Evolutionary conservation across 53 echinoderm and acorn worm genomes (phyloP).

Genomic region (Holothuria scabra): DNA sequence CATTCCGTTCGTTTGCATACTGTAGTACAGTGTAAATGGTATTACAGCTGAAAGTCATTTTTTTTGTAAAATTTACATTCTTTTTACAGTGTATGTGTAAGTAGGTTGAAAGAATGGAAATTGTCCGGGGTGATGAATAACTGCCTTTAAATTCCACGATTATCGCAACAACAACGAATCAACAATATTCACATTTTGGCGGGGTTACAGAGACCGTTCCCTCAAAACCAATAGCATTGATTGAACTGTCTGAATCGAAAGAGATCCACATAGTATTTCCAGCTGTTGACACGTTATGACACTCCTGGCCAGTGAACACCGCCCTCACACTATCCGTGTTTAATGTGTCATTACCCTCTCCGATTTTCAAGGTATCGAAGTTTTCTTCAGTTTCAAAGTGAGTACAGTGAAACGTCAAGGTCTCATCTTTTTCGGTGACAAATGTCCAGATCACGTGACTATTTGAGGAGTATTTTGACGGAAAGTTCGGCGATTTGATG

Average conservation of each 20-base stretch:
- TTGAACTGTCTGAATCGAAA: constrained; percentile 19
- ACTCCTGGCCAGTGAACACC: neutral
- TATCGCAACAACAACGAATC: too few relatives aligned
- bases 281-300: neutral
- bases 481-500: constrained; percentile 20
- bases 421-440: neutral
- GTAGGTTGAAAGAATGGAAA: too few relatives aligned
- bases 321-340: neutral
- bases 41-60: too few relatives aligned
- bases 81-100: too few relatives aligned
- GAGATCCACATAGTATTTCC: constrained; percentile 15
- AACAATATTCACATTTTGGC: too few relatives aligned
- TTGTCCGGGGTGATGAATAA: too few relatives aligned
- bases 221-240: constrained; percentile 4
- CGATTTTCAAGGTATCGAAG: constrained; percentile 5
- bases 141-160: too few relatives aligned
- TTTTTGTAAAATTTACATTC: too few relatives aligned
- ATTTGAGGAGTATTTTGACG: constrained; percentile 11
- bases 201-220: neutral
- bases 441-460: constrained; percentile 29
- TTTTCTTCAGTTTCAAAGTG: constrained; percentile 14
- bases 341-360: constrained; percentile 9
- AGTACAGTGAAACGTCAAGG: neutral
- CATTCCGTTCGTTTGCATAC: too few relatives aligned
- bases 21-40: too few relatives aligned